Conservation (phyloP, 2,797 vertebrate species). For the Buphagus erythrorhynchus region DNA sequence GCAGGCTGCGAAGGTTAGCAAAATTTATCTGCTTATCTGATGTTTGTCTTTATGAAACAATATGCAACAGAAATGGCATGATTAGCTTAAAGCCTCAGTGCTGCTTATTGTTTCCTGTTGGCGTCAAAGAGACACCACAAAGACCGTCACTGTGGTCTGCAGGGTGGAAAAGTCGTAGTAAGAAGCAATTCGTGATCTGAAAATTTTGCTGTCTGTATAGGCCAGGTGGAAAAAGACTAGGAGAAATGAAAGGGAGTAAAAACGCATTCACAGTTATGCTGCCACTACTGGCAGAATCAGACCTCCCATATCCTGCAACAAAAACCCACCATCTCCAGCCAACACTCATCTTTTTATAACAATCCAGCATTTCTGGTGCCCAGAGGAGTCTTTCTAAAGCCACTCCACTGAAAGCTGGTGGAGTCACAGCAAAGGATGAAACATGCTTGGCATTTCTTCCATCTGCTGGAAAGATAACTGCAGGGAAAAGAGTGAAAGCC, state of each 20-base stretch:
- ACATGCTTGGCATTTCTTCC: background rate
- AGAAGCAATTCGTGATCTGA: background rate
- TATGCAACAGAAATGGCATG: background rate
- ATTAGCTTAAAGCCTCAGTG: background rate
- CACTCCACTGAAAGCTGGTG: background rate
- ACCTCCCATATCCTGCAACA: background rate
- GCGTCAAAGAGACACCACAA: background rate
- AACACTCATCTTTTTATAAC: background rate
- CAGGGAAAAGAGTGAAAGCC: background rate
- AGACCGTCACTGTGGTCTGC: background rate
- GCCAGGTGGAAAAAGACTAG: background rate
- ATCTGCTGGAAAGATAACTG: background rate
- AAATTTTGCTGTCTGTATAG: background rate
- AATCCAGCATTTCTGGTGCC: background rate
- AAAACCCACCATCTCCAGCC: background rate
- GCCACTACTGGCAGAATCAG: background rate
- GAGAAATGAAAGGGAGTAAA: background rate
- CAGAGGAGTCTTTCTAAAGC: background rate
- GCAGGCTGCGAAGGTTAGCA: conserved; percentile 76
- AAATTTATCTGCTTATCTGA: background rate
- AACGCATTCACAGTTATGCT: background rate
- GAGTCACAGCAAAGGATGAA: background rate
- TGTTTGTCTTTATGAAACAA: background rate
- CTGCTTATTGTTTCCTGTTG: background rate
- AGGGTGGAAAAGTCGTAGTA: background rate